phyloP scores from a whole-genome alignment of 2,113 vertebrate genomes.

The Antechinus flavipes region DNA sequence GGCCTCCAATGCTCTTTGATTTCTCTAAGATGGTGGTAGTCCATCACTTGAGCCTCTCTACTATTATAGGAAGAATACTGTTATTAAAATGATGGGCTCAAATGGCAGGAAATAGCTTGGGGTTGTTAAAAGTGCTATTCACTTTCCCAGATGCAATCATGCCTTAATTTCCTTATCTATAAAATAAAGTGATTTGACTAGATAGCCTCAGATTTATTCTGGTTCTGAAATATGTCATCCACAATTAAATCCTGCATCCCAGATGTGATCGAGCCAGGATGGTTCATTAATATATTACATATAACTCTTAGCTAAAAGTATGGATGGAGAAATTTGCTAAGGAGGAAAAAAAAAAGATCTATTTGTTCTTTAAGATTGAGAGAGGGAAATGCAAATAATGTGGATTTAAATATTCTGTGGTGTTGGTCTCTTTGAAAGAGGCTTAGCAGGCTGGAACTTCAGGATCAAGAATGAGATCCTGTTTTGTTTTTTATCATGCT shows the following conservation, averaged over 20 bases:
- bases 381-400: background rate
- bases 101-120: background rate
- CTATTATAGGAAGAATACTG: background rate
- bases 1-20: background rate
- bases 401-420: background rate
- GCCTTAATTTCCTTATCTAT: background rate
- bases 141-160: background rate
- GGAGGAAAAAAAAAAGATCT: background rate
- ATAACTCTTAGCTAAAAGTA: background rate
- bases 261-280: background rate
- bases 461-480: background rate
- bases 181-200: background rate
- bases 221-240: background rate
- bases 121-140: background rate
- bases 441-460: background rate
- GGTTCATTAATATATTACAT: background rate
- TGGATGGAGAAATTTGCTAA: background rate
- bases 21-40: background rate
- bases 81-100: background rate
- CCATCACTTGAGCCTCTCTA: background rate
- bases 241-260: background rate
- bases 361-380: background rate
- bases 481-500: background rate
- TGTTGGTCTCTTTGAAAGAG: background rate
- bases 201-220: background rate